phyloP scores from a whole-genome alignment of 2,113 vertebrate species.

The Antennarius striatus region DNA sequence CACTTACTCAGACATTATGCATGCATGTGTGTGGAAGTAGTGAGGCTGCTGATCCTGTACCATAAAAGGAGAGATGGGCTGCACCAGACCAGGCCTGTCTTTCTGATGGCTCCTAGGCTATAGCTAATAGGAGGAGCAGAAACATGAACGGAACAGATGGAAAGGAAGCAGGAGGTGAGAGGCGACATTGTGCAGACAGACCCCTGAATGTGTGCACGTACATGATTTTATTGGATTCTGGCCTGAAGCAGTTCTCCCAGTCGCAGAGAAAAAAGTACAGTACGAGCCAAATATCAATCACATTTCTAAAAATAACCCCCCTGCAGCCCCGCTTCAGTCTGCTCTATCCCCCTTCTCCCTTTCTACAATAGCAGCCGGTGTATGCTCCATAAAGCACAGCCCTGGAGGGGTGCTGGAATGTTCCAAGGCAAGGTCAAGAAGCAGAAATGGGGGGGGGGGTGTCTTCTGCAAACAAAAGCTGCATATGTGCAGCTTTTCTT shows the following conservation, averaged over 20 bases:
- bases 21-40: conserved; percentile 16
- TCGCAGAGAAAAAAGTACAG: conserved; percentile 54
- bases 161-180: conserved; percentile 18
- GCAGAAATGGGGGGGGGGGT: conserved; percentile 46
- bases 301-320: conserved; percentile 77
- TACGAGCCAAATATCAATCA: conserved; percentile 69
- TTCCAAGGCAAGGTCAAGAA: conserved; percentile 78
- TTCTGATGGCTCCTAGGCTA: conserved; percentile 55
- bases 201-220: conserved; percentile 21
- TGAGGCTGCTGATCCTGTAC: conserved; percentile 51
- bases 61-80: conserved; percentile 72
- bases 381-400: conserved; percentile 75
- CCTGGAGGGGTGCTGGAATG: conserved; percentile 71
- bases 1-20: conserved; percentile 18
- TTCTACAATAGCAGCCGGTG: conserved; percentile 61
- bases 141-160: conserved; percentile 52
- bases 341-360: conserved; percentile 58
- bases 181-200: conserved; percentile 38
- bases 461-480: conserved; percentile 49
- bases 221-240: conserved; percentile 30
- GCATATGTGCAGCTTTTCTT: conserved; percentile 36
- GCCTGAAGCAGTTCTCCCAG: conserved; percentile 36
- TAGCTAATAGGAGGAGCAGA: conserved; percentile 47
- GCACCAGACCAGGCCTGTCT: conserved; percentile 48
- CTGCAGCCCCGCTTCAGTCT: conserved; percentile 48